A percentile compares a stretch with the other conserved stretches of the same genome.
Evolutionary conservation across 2,797 vertebrate genomes (phyloP).

Genomic region (Megaceryle alcyon): DNA sequence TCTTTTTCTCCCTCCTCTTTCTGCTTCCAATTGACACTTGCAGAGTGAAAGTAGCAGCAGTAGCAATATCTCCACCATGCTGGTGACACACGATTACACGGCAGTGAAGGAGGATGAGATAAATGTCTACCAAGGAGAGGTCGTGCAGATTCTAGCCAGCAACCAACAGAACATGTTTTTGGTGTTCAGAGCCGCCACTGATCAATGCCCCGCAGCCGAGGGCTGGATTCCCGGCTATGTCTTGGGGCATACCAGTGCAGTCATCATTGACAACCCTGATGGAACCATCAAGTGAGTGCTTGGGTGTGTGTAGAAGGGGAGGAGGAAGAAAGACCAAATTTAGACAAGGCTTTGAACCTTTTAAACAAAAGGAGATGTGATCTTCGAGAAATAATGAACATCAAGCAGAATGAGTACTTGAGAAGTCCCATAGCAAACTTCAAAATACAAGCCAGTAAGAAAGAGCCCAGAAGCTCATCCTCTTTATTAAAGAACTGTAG

Average conservation of each 20-base stretch:
- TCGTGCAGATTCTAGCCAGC: slow-evolving; percentile 99
- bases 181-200: slow-evolving; percentile 97
- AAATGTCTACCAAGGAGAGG: slow-evolving; percentile 96
- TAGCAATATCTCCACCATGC: slow-evolving; percentile 99
- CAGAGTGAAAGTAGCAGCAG: slow-evolving; percentile 99
- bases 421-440: background rate
- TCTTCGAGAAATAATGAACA: background rate
- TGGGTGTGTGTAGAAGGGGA: background rate
- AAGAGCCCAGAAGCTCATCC: background rate
- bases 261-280: slow-evolving; percentile 89
- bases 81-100: slow-evolving; percentile 99
- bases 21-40: slow-evolving; percentile 22
- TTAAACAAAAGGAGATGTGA: background rate
- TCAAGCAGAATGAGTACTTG: background rate
- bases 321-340: background rate
- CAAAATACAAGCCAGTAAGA: background rate
- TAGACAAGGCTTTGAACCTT: background rate
- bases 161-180: slow-evolving; percentile 99
- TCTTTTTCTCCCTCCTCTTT: slow-evolving; percentile 30
- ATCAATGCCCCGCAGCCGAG: slow-evolving; percentile 97
- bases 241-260: slow-evolving; percentile 95
- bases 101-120: slow-evolving; percentile 99
- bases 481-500: background rate
- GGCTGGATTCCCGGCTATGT: slow-evolving; percentile 99
- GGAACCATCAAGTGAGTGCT: slow-evolving; percentile 93